Conservation (phyloP, 2,888 invertebrate species). For the Eulithis prunata region DNA sequence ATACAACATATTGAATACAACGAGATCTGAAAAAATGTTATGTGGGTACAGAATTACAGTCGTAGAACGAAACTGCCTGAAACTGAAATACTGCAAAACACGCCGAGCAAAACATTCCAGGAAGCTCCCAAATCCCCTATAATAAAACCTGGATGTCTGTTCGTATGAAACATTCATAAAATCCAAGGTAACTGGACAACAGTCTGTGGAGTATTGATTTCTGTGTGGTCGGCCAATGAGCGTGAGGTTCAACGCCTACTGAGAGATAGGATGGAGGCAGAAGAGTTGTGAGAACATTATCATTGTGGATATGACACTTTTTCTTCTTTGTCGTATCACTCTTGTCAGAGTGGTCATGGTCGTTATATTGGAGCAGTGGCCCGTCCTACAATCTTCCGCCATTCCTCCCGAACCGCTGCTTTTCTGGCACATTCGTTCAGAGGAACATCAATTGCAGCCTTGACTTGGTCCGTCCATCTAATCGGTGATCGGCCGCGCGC, state of each 20-base stretch:
- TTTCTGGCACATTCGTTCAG: too few relatives aligned
- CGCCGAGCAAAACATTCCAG: slow-evolving; percentile 6
- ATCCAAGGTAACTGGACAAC: slow-evolving; percentile 21
- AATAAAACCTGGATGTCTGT: slow-evolving; percentile 44
- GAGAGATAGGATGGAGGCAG: slow-evolving; percentile 30
- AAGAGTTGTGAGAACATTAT: slow-evolving; percentile 31
- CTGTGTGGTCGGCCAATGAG: slow-evolving; percentile 53
- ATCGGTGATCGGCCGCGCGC: too few relatives aligned
- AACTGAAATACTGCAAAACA: slow-evolving; percentile 12
- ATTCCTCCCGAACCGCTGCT: too few relatives aligned
- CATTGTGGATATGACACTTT: slow-evolving; percentile 32
- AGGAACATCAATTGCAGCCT: too few relatives aligned
- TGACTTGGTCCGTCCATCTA: too few relatives aligned
- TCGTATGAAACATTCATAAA: slow-evolving; percentile 67
- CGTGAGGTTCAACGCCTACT: slow-evolving; percentile 53
- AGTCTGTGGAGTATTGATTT: slow-evolving; percentile 63
- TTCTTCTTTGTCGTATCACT: too few relatives aligned
- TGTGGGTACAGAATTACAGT: background rate
- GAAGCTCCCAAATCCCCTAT: slow-evolving; percentile 25
- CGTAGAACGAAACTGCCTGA: background rate
- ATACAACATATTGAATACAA: too few relatives aligned
- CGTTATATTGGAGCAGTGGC: too few relatives aligned
- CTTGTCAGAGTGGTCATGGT: too few relatives aligned
- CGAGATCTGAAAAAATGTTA: too few relatives aligned
- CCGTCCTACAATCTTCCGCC: too few relatives aligned